A percentile compares a stretch with the other conserved stretches of the same genome.
Evolutionary conservation across 2,888 invertebrate genomes (phyloP).

Genomic region (Dasysyrphus tricinctus): DNA sequence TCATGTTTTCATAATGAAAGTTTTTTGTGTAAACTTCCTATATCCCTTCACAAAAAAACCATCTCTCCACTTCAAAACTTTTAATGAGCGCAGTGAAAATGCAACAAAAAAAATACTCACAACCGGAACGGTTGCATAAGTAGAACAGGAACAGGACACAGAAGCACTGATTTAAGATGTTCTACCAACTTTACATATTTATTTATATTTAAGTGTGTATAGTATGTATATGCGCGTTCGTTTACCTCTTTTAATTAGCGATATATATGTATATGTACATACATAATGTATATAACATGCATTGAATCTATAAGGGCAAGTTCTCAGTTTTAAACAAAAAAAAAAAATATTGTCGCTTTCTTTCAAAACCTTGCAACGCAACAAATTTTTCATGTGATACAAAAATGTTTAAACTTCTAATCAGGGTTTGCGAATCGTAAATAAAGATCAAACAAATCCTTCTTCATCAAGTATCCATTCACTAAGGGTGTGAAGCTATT

Average conservation of each 20-base stretch:
- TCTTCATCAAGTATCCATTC: too few species aligned
- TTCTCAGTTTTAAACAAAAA: neutral
- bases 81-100: slow-evolving; percentile 67
- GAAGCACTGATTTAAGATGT: slow-evolving; percentile 47
- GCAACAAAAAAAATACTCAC: slow-evolving; percentile 31
- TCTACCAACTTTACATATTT: slow-evolving; percentile 14
- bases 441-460: too few species aligned
- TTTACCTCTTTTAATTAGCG: neutral
- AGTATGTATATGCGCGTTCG: neutral
- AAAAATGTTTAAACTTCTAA: too few species aligned
- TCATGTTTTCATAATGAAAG: slow-evolving; percentile 64
- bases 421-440: too few species aligned
- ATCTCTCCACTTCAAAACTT: slow-evolving; percentile 62
- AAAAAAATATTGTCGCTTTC: neutral
- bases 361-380: too few species aligned
- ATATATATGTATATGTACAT: neutral
- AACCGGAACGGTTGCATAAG: slow-evolving; percentile 53
- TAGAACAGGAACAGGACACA: slow-evolving; percentile 60
- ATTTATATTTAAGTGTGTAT: neutral
- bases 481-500: too few species aligned
- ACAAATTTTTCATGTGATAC: too few species aligned
- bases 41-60: slow-evolving; percentile 39
- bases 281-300: neutral
- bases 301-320: neutral
- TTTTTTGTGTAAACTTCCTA: slow-evolving; percentile 46